These are phyloP conservation scores for Anthophora plumipes DNA, from an alignment of 2,888 invertebrate species.

Conservation along the genomic window DNA sequence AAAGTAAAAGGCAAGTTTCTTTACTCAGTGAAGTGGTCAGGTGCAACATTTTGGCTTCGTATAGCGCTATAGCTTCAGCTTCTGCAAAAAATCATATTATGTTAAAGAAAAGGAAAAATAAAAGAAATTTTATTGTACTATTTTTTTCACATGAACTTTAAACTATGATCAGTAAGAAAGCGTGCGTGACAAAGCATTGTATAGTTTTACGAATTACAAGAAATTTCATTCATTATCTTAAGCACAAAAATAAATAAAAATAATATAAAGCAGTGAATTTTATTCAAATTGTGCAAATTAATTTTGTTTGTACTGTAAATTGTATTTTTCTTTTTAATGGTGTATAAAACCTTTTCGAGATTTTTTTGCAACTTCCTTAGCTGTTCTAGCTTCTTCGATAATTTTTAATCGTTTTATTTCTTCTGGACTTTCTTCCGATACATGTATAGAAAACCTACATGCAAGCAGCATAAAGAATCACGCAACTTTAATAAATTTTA, in stretches of 20 bases:
- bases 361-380: conserved; percentile 79
- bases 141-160: not conserved
- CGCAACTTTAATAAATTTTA: not conserved
- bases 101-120: not conserved
- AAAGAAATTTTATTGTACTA: not conserved
- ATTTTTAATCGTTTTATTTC: conserved; percentile 82
- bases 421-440: conserved; percentile 85
- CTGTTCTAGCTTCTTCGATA: conserved; percentile 76
- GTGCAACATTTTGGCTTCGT: conserved; percentile 81
- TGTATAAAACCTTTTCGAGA: conserved; percentile 76
- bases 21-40: conserved; percentile 72
- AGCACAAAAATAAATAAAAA: not conserved
- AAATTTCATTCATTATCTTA: not conserved
- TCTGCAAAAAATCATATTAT: conserved; percentile 66
- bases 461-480: not conserved
- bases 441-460: conserved; percentile 76
- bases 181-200: not conserved
- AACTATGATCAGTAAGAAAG: not conserved
- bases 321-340: not conserved
- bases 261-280: not conserved
- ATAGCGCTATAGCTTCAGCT: conserved; percentile 77
- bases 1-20: conserved; percentile 80
- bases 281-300: not conserved
- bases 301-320: not conserved
- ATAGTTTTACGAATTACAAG: not conserved